Conservation (phyloP, 2,888 invertebrate species). For the Drosophila fungiperda region DNA sequence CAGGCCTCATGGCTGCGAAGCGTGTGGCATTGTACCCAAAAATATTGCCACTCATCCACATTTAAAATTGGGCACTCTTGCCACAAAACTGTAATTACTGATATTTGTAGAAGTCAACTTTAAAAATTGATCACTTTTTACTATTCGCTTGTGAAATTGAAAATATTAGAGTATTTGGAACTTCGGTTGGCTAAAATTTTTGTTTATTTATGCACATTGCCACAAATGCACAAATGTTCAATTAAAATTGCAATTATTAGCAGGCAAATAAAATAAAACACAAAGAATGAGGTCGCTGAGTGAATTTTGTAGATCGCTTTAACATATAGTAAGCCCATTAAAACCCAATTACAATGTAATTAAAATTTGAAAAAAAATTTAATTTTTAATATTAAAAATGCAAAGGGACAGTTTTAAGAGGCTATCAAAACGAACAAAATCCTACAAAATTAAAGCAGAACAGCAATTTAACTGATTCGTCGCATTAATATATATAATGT, state of each 20-base stretch:
- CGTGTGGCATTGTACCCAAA: background rate
- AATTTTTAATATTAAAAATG: too few species aligned
- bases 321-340: background rate
- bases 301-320: constrained; percentile 1
- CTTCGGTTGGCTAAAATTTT: constrained; percentile 21
- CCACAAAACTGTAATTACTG: background rate
- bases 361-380: too few species aligned
- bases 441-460: background rate
- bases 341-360: constrained; percentile 39
- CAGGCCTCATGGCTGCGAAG: background rate
- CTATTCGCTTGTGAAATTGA: background rate
- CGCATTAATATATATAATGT: background rate
- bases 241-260: constrained; percentile 77
- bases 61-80: background rate
- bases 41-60: background rate
- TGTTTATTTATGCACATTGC: constrained; percentile 64
- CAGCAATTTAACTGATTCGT: background rate
- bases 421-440: background rate
- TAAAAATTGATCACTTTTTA: background rate
- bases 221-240: constrained; percentile 54
- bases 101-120: background rate
- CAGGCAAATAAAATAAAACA: constrained; percentile 41
- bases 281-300: background rate
- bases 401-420: background rate
- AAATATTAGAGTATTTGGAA: background rate